Conservation (phyloP, 2,888 invertebrate genomes). For the Octonoba sinensis region DNA sequence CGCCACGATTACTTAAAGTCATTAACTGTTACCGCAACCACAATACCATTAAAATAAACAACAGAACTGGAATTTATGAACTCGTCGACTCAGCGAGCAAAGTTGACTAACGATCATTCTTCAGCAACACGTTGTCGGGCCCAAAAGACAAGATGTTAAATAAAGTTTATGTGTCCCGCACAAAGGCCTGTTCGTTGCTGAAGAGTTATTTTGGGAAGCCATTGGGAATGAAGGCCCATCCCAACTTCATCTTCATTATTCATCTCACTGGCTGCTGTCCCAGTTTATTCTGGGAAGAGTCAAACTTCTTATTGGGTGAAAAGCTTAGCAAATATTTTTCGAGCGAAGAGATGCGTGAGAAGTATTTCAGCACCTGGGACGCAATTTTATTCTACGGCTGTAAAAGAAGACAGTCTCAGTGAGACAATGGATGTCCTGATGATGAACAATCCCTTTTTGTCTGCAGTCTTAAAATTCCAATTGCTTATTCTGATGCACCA, state of each 20-base stretch:
- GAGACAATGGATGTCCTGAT: conserved; percentile 20
- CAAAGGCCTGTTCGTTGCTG: conserved; percentile 45
- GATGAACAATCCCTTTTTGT: conserved; percentile 27
- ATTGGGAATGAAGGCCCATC: conserved; percentile 23
- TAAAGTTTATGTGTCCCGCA: conserved; percentile 56
- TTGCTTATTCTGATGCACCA: no score
- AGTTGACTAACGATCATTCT: conserved; percentile 52
- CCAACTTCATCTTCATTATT: conserved; percentile 41
- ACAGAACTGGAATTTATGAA: conserved; percentile 57
- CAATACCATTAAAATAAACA: conserved; percentile 46
- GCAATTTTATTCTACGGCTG: conserved; percentile 15
- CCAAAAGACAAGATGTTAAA: conserved; percentile 48
- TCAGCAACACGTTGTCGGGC: conserved; percentile 58
- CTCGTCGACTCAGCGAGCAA: conserved; percentile 55
- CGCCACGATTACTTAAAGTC: conserved; percentile 42
- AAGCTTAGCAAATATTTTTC: conserved; percentile 28
- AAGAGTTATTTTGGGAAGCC: conserved; percentile 46
- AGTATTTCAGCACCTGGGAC: conserved; percentile 46
- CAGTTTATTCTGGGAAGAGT: conserved; percentile 43
- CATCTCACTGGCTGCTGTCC: conserved; percentile 54
- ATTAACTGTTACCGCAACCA: conserved; percentile 36
- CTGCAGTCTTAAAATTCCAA: not conserved
- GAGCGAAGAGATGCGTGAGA: conserved; percentile 26
- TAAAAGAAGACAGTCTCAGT: conserved; percentile 27
- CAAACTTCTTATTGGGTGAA: conserved; percentile 36